These are phyloP conservation scores for Meandrusa payeni DNA, from an alignment of 2,888 invertebrate species.

Conservation along the genomic window DNA sequence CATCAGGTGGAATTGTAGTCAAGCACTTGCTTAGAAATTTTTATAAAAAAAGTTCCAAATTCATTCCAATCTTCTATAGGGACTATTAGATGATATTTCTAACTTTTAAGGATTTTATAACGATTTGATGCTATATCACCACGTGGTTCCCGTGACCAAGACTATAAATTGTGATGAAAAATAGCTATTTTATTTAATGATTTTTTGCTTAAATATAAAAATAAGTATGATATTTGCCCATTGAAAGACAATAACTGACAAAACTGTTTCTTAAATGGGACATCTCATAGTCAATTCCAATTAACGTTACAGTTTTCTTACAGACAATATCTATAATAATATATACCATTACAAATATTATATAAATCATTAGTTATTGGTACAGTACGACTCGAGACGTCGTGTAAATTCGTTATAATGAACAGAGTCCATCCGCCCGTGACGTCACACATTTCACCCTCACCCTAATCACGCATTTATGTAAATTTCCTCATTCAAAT, in stretches of 20 bases:
- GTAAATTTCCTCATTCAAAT: constrained; percentile 57
- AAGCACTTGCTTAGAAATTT: no score
- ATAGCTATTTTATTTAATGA: no score
- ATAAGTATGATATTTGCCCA: no score
- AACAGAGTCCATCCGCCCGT: constrained; percentile 9
- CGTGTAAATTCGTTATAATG: constrained; percentile 27
- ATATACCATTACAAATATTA: constrained; percentile 10
- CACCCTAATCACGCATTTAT: constrained; percentile 60
- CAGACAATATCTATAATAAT: constrained; percentile 9
- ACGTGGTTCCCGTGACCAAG: no score
- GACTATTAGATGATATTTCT: not conserved
- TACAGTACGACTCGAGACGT: constrained; percentile 26
- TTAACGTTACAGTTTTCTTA: not conserved
- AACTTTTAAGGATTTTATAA: no score
- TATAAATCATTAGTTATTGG: constrained; percentile 18
- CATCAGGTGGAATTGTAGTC: no score
- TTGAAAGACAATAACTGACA: not conserved
- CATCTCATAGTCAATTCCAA: constrained; percentile 1
- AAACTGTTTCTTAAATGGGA: constrained; percentile 1
- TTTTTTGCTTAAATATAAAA: no score
- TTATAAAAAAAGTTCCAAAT: no score
- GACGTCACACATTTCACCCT: constrained; percentile 12
- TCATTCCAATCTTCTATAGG: no score
- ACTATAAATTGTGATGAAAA: no score
- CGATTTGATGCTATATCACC: no score